A percentile compares a stretch with the other conserved stretches of the same genome.
phyloP scores from a whole-genome alignment of 2,888 invertebrate species.

The Hypsopygia costalis region DNA sequence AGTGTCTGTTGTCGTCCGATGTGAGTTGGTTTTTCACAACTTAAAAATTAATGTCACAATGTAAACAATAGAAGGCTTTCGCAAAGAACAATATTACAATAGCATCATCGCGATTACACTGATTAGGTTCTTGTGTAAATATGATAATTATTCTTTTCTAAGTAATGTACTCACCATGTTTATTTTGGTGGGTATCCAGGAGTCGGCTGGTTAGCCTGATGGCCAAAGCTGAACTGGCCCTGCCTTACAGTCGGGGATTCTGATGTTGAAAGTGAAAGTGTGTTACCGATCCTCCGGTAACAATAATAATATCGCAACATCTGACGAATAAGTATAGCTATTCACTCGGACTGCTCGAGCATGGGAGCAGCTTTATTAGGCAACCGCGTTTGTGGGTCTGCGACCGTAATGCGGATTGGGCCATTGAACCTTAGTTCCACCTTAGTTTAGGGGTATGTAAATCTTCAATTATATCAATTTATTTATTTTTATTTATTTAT shows the following conservation, averaged over 20 bases:
- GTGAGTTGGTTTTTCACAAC: too few species aligned
- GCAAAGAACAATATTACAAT: too few species aligned
- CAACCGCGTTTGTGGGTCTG: constrained; percentile 10
- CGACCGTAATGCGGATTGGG: constrained; percentile 1
- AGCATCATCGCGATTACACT: too few species aligned
- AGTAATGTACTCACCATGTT: constrained; percentile 41
- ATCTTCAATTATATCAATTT: too few species aligned
- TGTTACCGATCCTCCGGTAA: constrained; percentile 40
- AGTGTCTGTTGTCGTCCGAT: too few species aligned
- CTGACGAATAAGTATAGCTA: constrained; percentile 31
- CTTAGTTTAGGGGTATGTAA: too few species aligned
- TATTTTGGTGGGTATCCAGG: constrained; percentile 17
- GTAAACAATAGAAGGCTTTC: too few species aligned
- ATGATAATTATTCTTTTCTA: too few species aligned
- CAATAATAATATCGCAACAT: constrained; percentile 52
- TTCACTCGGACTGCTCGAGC: constrained; percentile 28
- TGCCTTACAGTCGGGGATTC: constrained; percentile 32
- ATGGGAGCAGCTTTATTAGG: constrained; percentile 25
- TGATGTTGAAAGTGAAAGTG: constrained; percentile 60
- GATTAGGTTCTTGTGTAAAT: too few species aligned
- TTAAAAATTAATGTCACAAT: too few species aligned
- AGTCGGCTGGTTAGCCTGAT: constrained; percentile 20
- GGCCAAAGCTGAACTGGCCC: constrained; percentile 28
- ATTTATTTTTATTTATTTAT: too few species aligned
- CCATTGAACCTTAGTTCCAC: background rate